Base-by-base conservation (phyloP, 2,113 vertebrate species). In the Platichthys stellatus region DNA sequence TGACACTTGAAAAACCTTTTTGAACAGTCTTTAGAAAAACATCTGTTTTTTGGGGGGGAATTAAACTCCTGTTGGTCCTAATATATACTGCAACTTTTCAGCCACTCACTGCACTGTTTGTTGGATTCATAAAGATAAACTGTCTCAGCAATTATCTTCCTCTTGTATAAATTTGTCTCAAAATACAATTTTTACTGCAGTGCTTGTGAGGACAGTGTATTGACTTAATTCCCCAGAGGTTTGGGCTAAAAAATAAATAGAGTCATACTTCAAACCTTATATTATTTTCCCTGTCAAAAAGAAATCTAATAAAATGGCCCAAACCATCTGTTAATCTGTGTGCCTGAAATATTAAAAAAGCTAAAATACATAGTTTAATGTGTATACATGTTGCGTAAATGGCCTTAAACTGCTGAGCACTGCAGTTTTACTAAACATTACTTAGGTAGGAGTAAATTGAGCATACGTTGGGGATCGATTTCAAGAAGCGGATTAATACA, bases 1-100 rank as follows among this genome's bases (percentile, higher is more conserved):
- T 74, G 76, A 86, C 65, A 63, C 18, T 58, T 24, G 17, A 56
- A 45, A 14, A 65, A 63, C 56, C 24, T 43, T 17, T 15, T 35
- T 15, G 15, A 72, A 66, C 31, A 56, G 17, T 17, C 12, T 40
- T 21, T 10, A 74, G 57, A 26, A 49, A 49, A 5, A 6, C 18
- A 49, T 49, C 31, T 23, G 23, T 23, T 23, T 23, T 23, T 23
- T 23, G 23, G 23, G 23, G 23, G 23, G 1, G 1, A 49, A 56
- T 69, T 21, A 15, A 26, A 20, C 43, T 58, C 12, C 35, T 75
- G 26, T 53, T 54, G 13, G 40, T 64, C 3, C 45, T 66, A 38
- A 62, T 66, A 10, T 69, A 23, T 20, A 18, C 54, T 23, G 14
- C 21, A 5, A 47, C 68, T 72, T 61, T 66, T 58, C 10, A 1